A percentile compares a stretch with the other conserved stretches of the same genome.
Evolutionary conservation across 2,113 vertebrate genomes (phyloP).

Genomic region (zebrafish (Danio rerio)): DNA sequence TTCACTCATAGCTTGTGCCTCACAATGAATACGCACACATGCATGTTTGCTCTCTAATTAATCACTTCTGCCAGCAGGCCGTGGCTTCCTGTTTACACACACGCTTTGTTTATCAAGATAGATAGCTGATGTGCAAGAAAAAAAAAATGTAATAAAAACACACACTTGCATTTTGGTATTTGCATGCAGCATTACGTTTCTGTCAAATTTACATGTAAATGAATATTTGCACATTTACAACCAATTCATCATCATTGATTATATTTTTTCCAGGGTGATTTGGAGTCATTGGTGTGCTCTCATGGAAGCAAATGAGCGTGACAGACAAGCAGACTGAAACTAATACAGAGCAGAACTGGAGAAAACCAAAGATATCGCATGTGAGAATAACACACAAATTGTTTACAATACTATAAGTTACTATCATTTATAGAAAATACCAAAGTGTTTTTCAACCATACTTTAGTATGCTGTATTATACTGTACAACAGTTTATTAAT

Average conservation of each 20-base stretch:
- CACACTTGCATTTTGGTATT: conserved; percentile 36
- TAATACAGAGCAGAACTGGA: not conserved
- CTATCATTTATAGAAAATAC: no score
- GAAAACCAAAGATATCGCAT: not conserved
- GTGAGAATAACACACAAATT: not conserved
- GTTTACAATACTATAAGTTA: no score
- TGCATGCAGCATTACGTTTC: conserved; percentile 49
- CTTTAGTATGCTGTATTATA: no score
- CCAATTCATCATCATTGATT: conserved; percentile 58
- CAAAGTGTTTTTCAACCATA: no score
- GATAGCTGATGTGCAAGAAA: conserved; percentile 28
- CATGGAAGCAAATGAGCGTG: conserved; percentile 7
- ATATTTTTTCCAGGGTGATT: conserved; percentile 39
- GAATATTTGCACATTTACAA: conserved; percentile 55
- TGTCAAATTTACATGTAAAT: conserved; percentile 59
- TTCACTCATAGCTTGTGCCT: conserved; percentile 17
- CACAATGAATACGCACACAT: conserved; percentile 36
- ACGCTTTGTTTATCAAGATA: conserved; percentile 54
- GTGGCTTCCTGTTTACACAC: conserved; percentile 48
- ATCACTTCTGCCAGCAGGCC: conserved; percentile 47
- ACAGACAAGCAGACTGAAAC: conserved; percentile 3
- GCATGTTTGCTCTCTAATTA: conserved; percentile 47
- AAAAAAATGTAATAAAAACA: not conserved
- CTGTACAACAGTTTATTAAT: no score
- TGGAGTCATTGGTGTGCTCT: conserved; percentile 24